phyloP scores from a whole-genome alignment of 2,113 vertebrate species.

The Ia io region DNA sequence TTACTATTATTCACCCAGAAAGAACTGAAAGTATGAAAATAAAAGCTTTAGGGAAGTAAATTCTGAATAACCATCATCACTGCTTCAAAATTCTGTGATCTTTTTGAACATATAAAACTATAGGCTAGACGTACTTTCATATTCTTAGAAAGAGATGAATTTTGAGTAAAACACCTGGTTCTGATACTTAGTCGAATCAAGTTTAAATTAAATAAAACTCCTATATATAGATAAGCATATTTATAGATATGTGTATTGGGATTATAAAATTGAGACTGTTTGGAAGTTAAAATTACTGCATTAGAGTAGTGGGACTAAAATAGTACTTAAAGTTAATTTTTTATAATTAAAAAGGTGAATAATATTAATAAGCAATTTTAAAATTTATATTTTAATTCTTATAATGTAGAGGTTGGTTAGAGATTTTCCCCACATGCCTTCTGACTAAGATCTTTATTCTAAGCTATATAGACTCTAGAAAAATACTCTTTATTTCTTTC shows the following conservation, averaged over 20 bases:
- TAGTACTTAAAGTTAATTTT: slow-evolving; percentile 46
- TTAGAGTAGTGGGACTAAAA: not conserved
- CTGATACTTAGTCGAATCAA: not conserved
- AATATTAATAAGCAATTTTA: slow-evolving; percentile 36
- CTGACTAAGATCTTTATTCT: slow-evolving; percentile 30
- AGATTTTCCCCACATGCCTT: slow-evolving; percentile 4
- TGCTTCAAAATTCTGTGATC: not conserved
- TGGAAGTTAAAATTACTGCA: slow-evolving; percentile 11
- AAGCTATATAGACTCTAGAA: not conserved
- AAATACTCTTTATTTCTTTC: not conserved
- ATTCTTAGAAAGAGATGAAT: not conserved
- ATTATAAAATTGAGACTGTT: slow-evolving; percentile 29
- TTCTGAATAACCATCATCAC: not conserved
- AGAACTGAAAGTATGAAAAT: slow-evolving; percentile 32
- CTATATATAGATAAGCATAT: not conserved
- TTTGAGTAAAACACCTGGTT: slow-evolving; percentile 17
- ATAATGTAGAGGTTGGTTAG: not conserved
- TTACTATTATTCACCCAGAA: slow-evolving; percentile 1
- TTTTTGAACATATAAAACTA: slow-evolving; percentile 24
- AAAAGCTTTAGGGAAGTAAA: slow-evolving; percentile 10
- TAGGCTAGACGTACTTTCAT: not conserved
- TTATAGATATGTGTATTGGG: not conserved
- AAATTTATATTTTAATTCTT: slow-evolving; percentile 1
- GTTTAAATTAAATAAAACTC: not conserved
- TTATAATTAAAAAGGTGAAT: slow-evolving; percentile 30